These are phyloP conservation scores for Bovichtus variegatus DNA, from an alignment of 2,797 vertebrate genomes.

Conservation along the genomic window DNA sequence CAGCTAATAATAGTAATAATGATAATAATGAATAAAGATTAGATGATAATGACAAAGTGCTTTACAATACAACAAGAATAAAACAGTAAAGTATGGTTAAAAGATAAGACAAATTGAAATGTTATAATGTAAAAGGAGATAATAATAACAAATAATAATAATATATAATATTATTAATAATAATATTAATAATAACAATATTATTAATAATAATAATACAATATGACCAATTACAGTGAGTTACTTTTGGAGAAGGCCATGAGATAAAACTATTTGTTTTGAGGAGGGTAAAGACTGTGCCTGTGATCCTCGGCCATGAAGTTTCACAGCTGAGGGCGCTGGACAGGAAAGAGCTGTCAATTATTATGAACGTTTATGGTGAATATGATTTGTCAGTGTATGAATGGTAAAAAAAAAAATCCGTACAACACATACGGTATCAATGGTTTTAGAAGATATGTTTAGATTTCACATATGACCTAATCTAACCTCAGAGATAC, in stretches of 20 bases:
- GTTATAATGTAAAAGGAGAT: background rate
- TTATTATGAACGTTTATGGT: no score
- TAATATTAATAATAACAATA: no score
- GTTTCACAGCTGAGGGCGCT: background rate
- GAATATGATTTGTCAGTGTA: background rate
- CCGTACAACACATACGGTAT: background rate
- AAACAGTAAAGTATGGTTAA: background rate
- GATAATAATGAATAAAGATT: no score
- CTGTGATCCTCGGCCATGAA: background rate
- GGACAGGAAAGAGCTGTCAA: background rate
- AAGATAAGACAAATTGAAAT: background rate
- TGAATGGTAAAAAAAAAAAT: background rate
- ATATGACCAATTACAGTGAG: background rate
- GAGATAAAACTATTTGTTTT: background rate
- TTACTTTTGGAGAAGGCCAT: background rate
- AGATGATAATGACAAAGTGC: background rate
- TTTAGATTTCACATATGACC: constrained; percentile 19
- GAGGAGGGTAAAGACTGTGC: background rate
- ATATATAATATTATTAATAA: no score
- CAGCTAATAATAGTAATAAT: background rate
- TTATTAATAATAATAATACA: background rate
- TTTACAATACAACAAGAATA: background rate
- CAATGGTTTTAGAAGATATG: background rate
- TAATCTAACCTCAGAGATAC: constrained; percentile 14
- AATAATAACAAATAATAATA: background rate